Evolutionary conservation across 2,113 vertebrate species (phyloP).

Genomic region (Parotia lawesii): DNA sequence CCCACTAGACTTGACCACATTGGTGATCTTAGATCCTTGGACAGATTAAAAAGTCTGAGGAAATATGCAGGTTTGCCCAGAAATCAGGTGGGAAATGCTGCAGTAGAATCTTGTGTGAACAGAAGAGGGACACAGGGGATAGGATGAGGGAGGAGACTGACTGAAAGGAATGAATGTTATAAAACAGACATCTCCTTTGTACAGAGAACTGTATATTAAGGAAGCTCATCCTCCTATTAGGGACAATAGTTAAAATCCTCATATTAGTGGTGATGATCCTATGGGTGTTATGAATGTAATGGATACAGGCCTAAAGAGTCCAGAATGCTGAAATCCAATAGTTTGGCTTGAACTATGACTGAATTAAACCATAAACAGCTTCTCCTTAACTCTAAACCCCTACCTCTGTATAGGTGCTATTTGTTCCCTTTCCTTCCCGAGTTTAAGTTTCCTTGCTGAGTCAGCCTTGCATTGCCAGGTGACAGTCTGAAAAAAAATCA

Average conservation of each 20-base stretch:
- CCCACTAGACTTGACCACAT: background rate
- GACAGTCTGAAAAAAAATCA: background rate
- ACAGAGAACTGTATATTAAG: background rate
- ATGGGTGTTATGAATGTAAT: background rate
- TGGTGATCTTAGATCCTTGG: background rate
- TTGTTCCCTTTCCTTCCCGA: background rate
- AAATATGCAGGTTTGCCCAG: background rate
- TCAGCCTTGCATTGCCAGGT: background rate
- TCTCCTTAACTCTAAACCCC: background rate
- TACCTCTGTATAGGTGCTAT: background rate
- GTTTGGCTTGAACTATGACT: background rate
- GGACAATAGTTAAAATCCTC: background rate
- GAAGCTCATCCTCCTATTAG: background rate
- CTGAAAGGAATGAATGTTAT: background rate
- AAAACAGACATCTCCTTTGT: background rate
- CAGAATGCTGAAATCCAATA: background rate
- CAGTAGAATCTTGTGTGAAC: background rate
- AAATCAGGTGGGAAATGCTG: background rate
- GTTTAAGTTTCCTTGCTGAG: background rate
- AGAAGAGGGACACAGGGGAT: background rate
- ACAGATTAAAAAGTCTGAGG: background rate
- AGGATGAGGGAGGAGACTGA: background rate
- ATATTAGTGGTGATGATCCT: background rate
- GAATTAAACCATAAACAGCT: background rate
- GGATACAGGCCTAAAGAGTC: background rate